A percentile compares a stretch with the other conserved stretches of the same genome.
Conservation (phyloP, 2,797 vertebrate species). For the Epinephelus malabaricus region DNA sequence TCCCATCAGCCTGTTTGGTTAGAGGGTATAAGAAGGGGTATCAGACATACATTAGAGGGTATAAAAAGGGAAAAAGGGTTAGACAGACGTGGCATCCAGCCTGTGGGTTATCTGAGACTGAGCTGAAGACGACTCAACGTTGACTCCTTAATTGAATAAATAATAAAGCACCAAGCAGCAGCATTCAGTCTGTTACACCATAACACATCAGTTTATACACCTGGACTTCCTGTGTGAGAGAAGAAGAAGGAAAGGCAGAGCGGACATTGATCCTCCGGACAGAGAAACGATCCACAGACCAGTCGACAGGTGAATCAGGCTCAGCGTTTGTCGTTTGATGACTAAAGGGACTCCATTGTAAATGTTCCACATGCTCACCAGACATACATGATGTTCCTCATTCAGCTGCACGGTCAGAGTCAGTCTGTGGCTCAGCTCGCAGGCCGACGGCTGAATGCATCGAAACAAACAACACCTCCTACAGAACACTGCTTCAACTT, state of each 20-base stretch:
- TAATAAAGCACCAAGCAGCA: slow-evolving; percentile 42
- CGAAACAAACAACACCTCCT: neutral
- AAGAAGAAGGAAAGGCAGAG: neutral
- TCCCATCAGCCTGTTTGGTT: no score
- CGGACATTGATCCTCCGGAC: neutral
- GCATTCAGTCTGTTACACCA: neutral
- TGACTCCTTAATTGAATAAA: slow-evolving; percentile 3
- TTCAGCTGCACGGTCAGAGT: neutral
- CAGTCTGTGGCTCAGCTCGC: slow-evolving; percentile 36
- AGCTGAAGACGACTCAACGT: neutral
- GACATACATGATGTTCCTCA: neutral
- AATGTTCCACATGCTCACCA: no score
- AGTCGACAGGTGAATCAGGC: neutral
- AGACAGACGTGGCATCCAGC: neutral
- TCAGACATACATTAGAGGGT: neutral
- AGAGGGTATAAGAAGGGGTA: neutral
- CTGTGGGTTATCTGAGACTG: slow-evolving; percentile 10
- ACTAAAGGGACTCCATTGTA: slow-evolving; percentile 17
- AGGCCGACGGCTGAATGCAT: slow-evolving; percentile 20
- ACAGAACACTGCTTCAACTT: slow-evolving; percentile 8
- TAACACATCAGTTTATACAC: neutral
- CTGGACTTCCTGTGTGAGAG: neutral
- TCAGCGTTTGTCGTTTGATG: neutral
- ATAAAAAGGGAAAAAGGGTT: no score
- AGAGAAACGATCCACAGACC: neutral